A percentile compares a stretch with the other conserved stretches of the same genome.
Conservation (phyloP, 1,140 invertebrate species). For the Telenomus remus region DNA sequence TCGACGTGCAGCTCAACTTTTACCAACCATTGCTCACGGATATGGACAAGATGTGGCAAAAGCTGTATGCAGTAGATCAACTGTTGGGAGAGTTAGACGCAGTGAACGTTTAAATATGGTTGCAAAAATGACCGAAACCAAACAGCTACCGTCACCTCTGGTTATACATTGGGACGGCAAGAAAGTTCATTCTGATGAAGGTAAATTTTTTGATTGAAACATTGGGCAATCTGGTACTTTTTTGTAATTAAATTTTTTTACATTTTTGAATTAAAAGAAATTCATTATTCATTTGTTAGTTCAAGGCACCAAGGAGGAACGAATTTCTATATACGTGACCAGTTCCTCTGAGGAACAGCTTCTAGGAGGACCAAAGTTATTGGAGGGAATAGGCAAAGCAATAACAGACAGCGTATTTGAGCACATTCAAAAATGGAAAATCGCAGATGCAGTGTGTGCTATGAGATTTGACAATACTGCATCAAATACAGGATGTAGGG, state of each 20-base stretch:
- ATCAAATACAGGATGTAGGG: constrained; percentile 44
- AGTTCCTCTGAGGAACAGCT: too few species aligned
- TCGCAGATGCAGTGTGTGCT: constrained; percentile 7
- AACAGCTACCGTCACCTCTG: not conserved
- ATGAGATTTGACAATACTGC: constrained; percentile 53
- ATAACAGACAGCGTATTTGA: too few species aligned
- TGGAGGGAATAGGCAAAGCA: too few species aligned
- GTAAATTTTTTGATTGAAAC: not conserved
- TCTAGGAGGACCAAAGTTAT: too few species aligned
- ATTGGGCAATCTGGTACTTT: not conserved
- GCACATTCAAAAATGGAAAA: not conserved
- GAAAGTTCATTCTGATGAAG: not conserved
- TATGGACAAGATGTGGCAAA: constrained; percentile 1
- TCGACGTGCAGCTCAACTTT: not conserved
- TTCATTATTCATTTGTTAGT: too few species aligned
- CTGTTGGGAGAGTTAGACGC: not conserved
- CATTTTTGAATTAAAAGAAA: too few species aligned
- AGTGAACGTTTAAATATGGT: not conserved
- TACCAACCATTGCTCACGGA: constrained; percentile 1
- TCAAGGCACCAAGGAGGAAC: not conserved
- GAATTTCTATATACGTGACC: not conserved
- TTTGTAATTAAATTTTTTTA: too few species aligned
- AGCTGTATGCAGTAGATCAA: constrained; percentile 5
- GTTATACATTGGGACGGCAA: constrained; percentile 11
- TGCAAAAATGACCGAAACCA: constrained; percentile 1